phyloP scores from a whole-genome alignment of 2,888 invertebrate species.

The Drosophila austrosaltans region DNA sequence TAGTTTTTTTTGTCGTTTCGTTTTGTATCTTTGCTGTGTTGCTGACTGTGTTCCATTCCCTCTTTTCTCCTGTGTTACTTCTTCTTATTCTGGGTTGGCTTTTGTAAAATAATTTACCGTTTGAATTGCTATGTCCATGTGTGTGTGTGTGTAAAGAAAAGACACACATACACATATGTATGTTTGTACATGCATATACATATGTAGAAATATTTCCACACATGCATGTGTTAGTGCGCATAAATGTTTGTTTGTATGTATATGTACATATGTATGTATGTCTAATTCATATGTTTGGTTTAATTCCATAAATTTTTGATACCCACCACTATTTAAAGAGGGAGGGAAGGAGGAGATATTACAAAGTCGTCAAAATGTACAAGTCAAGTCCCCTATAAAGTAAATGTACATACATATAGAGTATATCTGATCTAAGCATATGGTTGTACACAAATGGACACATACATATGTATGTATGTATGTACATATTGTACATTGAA shows the following conservation, averaged over 20 bases:
- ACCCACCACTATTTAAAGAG: neutral
- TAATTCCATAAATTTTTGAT: slow-evolving; percentile 65
- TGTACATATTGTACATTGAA: neutral
- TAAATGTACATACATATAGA: neutral
- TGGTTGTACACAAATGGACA: neutral
- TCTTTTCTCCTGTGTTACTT: neutral
- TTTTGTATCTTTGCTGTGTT: slow-evolving; percentile 24
- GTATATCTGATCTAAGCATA: neutral
- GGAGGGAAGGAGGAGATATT: neutral
- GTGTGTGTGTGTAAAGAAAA: slow-evolving; percentile 31
- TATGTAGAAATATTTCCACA: slow-evolving; percentile 35
- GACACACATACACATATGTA: slow-evolving; percentile 1
- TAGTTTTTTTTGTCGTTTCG: slow-evolving; percentile 44
- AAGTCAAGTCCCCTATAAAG: neutral
- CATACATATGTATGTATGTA: neutral
- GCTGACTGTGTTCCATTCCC: neutral
- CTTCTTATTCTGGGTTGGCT: slow-evolving; percentile 42
- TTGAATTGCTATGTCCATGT: slow-evolving; percentile 64
- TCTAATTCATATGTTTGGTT: slow-evolving; percentile 72
- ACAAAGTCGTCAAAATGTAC: neutral
- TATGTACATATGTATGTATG: slow-evolving; percentile 25
- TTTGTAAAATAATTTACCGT: slow-evolving; percentile 79
- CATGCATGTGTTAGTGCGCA: slow-evolving; percentile 6
- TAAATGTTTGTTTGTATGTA: slow-evolving; percentile 34
- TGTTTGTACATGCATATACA: neutral